phyloP scores from a whole-genome alignment of 2,797 vertebrate species.

The Varecia variegata region DNA sequence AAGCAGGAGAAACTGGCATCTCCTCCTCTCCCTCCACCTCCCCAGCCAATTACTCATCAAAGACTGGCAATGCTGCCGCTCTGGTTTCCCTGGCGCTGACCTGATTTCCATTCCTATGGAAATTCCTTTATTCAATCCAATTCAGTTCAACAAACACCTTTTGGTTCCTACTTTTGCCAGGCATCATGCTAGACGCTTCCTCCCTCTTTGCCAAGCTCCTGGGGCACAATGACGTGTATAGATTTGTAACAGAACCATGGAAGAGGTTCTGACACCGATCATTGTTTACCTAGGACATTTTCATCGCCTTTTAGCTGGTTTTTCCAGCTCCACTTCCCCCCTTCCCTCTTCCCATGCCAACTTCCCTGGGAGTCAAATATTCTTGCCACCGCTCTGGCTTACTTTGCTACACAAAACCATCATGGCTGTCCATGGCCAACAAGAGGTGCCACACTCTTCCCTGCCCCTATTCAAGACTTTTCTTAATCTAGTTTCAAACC shows the following conservation, averaged over 20 bases:
- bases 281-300: background rate
- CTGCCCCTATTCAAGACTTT: background rate
- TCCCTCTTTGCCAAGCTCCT: background rate
- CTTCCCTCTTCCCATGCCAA: background rate
- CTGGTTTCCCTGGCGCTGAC: background rate
- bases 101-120: background rate
- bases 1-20: background rate
- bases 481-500: background rate
- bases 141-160: background rate
- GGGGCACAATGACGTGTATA: background rate
- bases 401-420: background rate
- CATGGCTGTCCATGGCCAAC: background rate
- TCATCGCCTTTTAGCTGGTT: background rate
- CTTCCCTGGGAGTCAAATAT: background rate
- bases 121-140: background rate
- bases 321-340: background rate
- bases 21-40: background rate
- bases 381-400: background rate
- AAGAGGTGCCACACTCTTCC: background rate
- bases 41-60: background rate
- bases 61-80: background rate
- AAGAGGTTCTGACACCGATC: background rate
- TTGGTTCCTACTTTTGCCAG: background rate
- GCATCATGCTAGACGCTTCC: background rate
- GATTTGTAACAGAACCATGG: background rate